A percentile compares a stretch with the other conserved stretches of the same genome.
phyloP scores from a whole-genome alignment of 2,888 invertebrate genomes.

The Caenorhabditis sp. region DNA sequence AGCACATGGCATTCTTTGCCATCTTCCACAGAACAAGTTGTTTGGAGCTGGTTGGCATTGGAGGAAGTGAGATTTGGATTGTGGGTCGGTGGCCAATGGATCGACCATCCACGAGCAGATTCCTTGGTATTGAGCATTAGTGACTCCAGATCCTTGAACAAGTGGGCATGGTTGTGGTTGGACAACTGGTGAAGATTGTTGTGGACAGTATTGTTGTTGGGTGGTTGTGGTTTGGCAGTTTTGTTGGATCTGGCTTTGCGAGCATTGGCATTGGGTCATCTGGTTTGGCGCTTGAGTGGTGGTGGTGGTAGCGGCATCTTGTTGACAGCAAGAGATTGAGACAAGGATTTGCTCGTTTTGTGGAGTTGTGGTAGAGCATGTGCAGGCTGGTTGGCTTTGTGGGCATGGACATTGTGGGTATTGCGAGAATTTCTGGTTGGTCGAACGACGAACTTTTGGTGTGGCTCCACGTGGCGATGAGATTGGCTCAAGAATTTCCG shows the following conservation, averaged over 20 bases:
- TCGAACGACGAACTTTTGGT: constrained; percentile 49
- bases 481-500: constrained; percentile 68
- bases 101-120: constrained; percentile 72
- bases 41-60: constrained; percentile 70
- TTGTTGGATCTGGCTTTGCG: constrained; percentile 42
- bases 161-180: constrained; percentile 70
- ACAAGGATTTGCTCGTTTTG: constrained; percentile 55
- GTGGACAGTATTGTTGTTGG: constrained; percentile 68
- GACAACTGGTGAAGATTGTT: constrained; percentile 58
- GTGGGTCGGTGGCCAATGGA: constrained; percentile 68
- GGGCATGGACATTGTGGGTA: constrained; percentile 61
- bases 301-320: constrained; percentile 29
- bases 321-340: constrained; percentile 56
- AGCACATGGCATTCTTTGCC: constrained; percentile 70
- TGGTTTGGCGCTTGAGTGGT: constrained; percentile 44
- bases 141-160: constrained; percentile 65
- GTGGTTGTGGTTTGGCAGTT: constrained; percentile 68
- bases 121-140: constrained; percentile 69
- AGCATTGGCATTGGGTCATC: constrained; percentile 40
- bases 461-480: constrained; percentile 36
- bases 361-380: constrained; percentile 51
- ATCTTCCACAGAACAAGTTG: constrained; percentile 70
- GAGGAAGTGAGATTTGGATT: constrained; percentile 61
- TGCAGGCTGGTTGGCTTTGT: constrained; percentile 55
- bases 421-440: constrained; percentile 54